phyloP scores from a whole-genome alignment of 2,113 vertebrate genomes.

The Pollachius pollachius region DNA sequence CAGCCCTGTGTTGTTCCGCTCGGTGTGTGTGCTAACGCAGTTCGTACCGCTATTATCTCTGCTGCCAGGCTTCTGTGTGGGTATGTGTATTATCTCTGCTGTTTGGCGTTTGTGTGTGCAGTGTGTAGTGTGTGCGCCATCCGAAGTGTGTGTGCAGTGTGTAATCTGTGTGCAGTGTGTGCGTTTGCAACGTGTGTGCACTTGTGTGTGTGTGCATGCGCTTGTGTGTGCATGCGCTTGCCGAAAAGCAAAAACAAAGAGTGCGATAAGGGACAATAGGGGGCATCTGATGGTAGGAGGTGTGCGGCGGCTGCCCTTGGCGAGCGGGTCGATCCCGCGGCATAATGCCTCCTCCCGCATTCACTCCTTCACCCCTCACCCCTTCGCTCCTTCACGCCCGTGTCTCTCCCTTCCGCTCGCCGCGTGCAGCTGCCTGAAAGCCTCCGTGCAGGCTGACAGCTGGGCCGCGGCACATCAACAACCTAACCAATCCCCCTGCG shows the following conservation, averaged over 20 bases:
- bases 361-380: neutral
- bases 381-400: neutral
- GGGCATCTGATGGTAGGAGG: slow-evolving; percentile 13
- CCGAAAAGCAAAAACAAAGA: slow-evolving; percentile 16
- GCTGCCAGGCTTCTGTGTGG: neutral
- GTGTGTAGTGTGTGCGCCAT: neutral
- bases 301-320: too few species aligned
- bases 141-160: neutral
- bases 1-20: neutral
- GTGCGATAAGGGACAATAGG: slow-evolving; percentile 34
- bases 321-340: slow-evolving; percentile 34
- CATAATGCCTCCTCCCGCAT: slow-evolving; percentile 7
- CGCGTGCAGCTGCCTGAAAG: slow-evolving; percentile 25
- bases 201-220: slow-evolving; percentile 2
- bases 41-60: too few species aligned
- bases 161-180: neutral
- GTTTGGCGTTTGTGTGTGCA: neutral
- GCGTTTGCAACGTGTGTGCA: neutral
- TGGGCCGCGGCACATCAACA: slow-evolving; percentile 38
- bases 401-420: neutral
- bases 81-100: neutral
- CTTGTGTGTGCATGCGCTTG: neutral
- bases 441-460: slow-evolving; percentile 31
- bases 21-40: neutral
- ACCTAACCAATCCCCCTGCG: too few species aligned